A percentile compares a stretch with the other conserved stretches of the same genome.
Conservation (phyloP, 2,888 invertebrate genomes). For the Hydrotaea cyrtoneurina region DNA sequence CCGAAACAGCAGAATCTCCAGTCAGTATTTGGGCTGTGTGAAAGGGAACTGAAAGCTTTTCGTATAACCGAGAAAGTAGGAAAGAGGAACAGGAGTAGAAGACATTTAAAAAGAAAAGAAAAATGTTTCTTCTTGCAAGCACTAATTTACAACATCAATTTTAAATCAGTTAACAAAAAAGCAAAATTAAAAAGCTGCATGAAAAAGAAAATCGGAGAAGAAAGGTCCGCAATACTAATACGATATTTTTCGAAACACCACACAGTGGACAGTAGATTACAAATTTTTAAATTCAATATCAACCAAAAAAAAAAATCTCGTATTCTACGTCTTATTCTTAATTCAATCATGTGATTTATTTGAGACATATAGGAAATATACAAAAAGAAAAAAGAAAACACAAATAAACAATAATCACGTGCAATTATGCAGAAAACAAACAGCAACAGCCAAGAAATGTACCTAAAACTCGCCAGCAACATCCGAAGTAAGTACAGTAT, state of each 20-base stretch:
- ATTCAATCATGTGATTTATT: too few species aligned
- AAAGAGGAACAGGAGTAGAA: not conserved
- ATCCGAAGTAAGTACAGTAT: too few species aligned
- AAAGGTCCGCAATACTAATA: not conserved
- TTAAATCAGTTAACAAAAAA: constrained; percentile 24
- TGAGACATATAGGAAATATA: too few species aligned
- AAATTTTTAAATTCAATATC: too few species aligned
- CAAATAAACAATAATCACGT: too few species aligned
- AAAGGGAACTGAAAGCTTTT: not conserved
- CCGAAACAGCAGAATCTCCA: not conserved
- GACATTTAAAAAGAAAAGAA: not conserved
- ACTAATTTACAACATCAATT: constrained; percentile 48
- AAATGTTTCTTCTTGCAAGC: constrained; percentile 41
- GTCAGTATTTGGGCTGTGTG: not conserved
- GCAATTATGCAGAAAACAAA: too few species aligned
- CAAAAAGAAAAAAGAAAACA: too few species aligned
- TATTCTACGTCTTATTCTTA: too few species aligned
- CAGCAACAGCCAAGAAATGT: too few species aligned
- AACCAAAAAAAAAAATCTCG: too few species aligned
- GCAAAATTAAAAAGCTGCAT: constrained; percentile 11
- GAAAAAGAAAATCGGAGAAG: constrained; percentile 8
- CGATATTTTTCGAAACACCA: not conserved
- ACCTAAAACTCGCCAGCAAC: too few species aligned
- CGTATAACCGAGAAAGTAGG: not conserved
- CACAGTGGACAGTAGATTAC: not conserved